phyloP scores from a whole-genome alignment of 2,888 invertebrate genomes.

The Lordiphosa fenestrarum region DNA sequence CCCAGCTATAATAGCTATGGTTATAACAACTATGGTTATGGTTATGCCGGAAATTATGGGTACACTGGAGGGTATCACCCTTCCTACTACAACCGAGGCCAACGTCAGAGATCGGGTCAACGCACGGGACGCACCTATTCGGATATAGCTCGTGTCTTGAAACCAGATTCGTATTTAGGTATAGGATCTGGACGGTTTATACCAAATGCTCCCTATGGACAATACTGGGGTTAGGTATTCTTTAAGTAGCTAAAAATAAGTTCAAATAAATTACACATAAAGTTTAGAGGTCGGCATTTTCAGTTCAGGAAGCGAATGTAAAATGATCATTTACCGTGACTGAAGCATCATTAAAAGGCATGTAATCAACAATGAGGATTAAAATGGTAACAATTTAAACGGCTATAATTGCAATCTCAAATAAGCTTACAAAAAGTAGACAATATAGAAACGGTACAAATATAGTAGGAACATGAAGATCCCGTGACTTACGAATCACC shows the following conservation, averaged over 20 bases:
- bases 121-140: slow-evolving; percentile 83
- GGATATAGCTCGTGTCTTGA: slow-evolving; percentile 85
- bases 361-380: too few species aligned
- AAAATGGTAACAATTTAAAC: too few species aligned
- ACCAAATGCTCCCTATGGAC: slow-evolving; percentile 83
- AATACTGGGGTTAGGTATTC: slow-evolving; percentile 30
- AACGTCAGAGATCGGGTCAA: slow-evolving; percentile 10
- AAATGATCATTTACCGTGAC: too few species aligned
- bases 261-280: too few species aligned
- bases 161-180: slow-evolving; percentile 81
- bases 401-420: too few species aligned
- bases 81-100: background rate
- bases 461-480: too few species aligned
- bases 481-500: too few species aligned
- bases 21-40: slow-evolving; percentile 8
- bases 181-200: slow-evolving; percentile 82
- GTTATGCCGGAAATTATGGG: slow-evolving; percentile 7
- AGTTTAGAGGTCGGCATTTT: too few species aligned
- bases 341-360: too few species aligned
- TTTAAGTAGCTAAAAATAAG: background rate
- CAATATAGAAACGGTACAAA: too few species aligned
- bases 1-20: slow-evolving; percentile 12
- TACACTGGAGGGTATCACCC: slow-evolving; percentile 16
- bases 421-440: too few species aligned
- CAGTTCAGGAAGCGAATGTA: too few species aligned